Base-by-base conservation (phyloP, 1,140 invertebrate species). In the Coptotermes formosanus region DNA sequence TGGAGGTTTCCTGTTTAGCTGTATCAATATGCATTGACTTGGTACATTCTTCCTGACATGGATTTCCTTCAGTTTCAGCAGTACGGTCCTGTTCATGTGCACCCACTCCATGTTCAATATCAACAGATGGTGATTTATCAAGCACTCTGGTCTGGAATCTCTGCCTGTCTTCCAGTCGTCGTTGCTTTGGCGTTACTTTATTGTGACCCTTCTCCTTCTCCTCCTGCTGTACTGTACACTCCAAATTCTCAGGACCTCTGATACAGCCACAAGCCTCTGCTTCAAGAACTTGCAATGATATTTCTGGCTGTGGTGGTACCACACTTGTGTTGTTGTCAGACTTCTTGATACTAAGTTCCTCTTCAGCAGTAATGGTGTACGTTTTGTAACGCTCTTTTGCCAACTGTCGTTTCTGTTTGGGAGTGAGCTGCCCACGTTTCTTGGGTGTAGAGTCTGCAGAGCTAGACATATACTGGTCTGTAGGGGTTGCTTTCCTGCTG, bases 371-470 rank as follows among this genome's bases (percentile, higher is more conserved):
- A 64, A 96, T 95, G 0, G 95, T 96, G 88, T 96, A 96, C 0
- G 96, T 97, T 89, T 94, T 94, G 88, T 95, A 97, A 85, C 96
- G 92, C 88, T 96, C 95, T 89, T 95, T 95, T 3, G 93, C 92
- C 43, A 95, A 89, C 81, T 93, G 94, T 86, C 96, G 90, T 89
- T 94, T 95, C 88, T 96, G 95, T 90, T 96, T 96, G 0, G 95
- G 95, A 8, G 86, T 86, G 12, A 86, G 86, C 82, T 84, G 86
- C 25, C 64, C 64, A 89, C 45, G 85, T 91, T 91, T 82, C 88
- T 95, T 96, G 0, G 95, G 95, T 1, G 95, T 95, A 0, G 94
- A 94, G 87, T 96, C 95, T 0, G 93, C 93, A 21, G 95, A 96
- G 88, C 95, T 95, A 45, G 89, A 90, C 0, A 88, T 87, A 23